Evolutionary conservation across 2,797 vertebrate species (phyloP), one percentile per base, ranked within the genome.

Genomic region (Halcyon badia): DNA sequence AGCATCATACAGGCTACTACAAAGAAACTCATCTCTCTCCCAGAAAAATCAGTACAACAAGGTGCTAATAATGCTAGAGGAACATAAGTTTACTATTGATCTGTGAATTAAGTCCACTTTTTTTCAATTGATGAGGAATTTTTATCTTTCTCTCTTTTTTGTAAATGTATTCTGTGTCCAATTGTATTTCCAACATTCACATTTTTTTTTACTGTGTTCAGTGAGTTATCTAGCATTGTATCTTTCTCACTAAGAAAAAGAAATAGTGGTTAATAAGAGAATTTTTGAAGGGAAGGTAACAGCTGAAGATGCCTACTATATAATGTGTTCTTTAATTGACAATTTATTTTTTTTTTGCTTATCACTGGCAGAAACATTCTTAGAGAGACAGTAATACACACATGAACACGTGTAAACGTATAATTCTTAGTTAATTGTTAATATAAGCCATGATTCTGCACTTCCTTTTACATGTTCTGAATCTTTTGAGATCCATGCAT

Each of bases 81-180:
- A 73, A 15, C 3, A 8, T 14, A 18, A 57, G 10, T 42, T 85
- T 83, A 19, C 3, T 46, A 15, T 11, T 76, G 22, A 39, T 73
- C 21, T 73, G 10, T 69, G 18, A 76, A 56, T 69, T 52, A 69
- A 79, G 8, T 4, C 7, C 2, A 7, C 9, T 41, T 77, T 61
- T 61, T 82, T 85, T 51, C 28, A 52, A 75, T 31, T 48, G 11
- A 41, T n/a, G 25, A 48, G 3, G 14, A 75, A 31, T n/a, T 83
- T 77, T 82, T 30, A 49, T 9, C 5, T 62, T 65, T 24, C 3
- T 56, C 5, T 60, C 5, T 5, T 35, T 78, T 42, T 31, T 11
- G 11, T 46, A 9, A 18, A 90, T 69, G 14, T 72, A 2, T 46
- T 52, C 7, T 0, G 0, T 33, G 26, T 61, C 16, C 21, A 42